A percentile compares a stretch with the other conserved stretches of the same genome.
These are phyloP conservation scores for Scaptomyza montana DNA, from an alignment of 1,140 invertebrate species.

Conservation along the genomic window DNA sequence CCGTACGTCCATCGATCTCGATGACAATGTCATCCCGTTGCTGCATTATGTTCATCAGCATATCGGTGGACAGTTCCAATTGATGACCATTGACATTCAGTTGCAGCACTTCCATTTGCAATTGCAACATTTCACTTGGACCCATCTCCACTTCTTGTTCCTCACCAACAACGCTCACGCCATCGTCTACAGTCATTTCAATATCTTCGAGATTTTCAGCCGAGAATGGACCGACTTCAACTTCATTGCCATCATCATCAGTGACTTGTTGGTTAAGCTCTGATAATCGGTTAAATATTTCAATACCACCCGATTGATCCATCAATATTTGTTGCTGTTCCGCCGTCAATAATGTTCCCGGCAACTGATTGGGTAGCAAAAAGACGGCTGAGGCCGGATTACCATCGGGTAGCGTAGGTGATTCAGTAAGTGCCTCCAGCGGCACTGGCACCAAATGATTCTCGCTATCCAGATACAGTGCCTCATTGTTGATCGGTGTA, in stretches of 20 bases:
- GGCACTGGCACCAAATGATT: constrained; percentile 85
- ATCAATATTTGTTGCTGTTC: too few species aligned
- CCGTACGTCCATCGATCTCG: constrained; percentile 23
- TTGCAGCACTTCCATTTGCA: constrained; percentile 51
- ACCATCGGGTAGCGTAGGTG: constrained; percentile 65
- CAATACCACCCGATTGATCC: too few species aligned
- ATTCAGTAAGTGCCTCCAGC: constrained; percentile 66
- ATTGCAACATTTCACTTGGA: constrained; percentile 30
- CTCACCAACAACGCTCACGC: constrained; percentile 7
- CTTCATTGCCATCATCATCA: background rate
- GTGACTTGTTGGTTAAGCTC: constrained; percentile 41
- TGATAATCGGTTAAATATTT: background rate
- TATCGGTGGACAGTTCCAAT: constrained; percentile 59
- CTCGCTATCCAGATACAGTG: constrained; percentile 85
- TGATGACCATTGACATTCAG: constrained; percentile 58
- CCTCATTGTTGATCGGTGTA: constrained; percentile 88
- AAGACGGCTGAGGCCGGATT: constrained; percentile 62
- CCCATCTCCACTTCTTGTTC: constrained; percentile 11
- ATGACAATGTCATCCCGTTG: constrained; percentile 60
- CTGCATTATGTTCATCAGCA: constrained; percentile 63
- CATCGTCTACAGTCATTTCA: background rate
- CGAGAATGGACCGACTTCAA: background rate
- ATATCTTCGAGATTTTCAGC: background rate
- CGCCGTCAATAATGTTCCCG: background rate
- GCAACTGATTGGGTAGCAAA: constrained; percentile 23